phyloP scores from a whole-genome alignment of 1,140 invertebrate species.

The Bombyx mori region DNA sequence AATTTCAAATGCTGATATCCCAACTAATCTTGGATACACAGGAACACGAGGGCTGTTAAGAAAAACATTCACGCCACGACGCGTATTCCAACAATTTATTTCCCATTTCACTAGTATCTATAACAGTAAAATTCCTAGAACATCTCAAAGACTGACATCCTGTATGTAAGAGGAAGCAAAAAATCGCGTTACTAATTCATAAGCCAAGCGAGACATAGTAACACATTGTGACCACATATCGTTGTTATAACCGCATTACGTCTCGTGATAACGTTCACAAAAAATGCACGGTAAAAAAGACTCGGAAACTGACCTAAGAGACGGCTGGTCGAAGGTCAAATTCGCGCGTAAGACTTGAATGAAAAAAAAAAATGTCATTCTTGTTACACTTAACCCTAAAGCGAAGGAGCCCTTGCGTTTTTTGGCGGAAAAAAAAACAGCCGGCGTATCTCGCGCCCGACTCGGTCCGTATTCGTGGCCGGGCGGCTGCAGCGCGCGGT shows the following conservation, averaged over 20 bases:
- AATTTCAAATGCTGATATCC: no score
- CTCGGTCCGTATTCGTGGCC: conserved; percentile 47
- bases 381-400: conserved; percentile 49
- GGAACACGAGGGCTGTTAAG: no score
- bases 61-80: no score
- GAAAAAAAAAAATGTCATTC: conserved; percentile 2
- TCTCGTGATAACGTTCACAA: background rate
- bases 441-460: conserved; percentile 24
- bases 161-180: background rate
- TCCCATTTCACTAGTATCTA: no score
- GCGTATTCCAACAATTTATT: no score
- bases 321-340: conserved; percentile 6
- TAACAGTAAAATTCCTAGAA: background rate
- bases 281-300: conserved; percentile 1
- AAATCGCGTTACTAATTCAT: background rate
- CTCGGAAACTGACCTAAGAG: conserved; percentile 3
- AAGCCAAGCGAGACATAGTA: conserved; percentile 2
- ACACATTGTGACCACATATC: conserved; percentile 4
- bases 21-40: no score
- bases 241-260: conserved; percentile 2
- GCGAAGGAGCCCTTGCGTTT: conserved; percentile 54
- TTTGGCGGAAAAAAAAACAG: conserved; percentile 53
- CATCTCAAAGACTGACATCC: conserved; percentile 1
- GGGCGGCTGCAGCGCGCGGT: conserved; percentile 51
- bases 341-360: background rate